These are phyloP conservation scores for Protaetia brevitarsis DNA, from an alignment of 1,140 invertebrate genomes.

Conservation along the genomic window DNA sequence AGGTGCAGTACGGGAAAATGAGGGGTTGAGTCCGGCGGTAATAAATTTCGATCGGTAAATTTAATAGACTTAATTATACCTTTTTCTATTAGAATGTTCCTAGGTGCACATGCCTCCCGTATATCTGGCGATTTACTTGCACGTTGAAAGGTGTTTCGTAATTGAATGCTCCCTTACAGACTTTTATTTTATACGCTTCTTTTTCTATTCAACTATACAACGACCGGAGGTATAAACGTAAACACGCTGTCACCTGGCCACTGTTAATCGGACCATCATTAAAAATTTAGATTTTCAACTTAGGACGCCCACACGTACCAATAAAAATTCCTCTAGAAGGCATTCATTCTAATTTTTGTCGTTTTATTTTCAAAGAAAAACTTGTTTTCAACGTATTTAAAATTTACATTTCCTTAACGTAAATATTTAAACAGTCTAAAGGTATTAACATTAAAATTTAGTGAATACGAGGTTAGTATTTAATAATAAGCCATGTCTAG, in stretches of 20 bases:
- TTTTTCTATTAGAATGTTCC: conserved; percentile 16
- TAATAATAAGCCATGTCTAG: too few relatives aligned
- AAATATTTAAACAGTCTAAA: conserved; percentile 10
- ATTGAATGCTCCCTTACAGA: conserved; percentile 11
- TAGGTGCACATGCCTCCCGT: not conserved
- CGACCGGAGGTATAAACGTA: not conserved
- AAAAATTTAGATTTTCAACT: conserved; percentile 14
- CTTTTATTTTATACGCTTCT: not conserved
- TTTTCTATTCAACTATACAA: not conserved
- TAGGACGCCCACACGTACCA: not conserved
- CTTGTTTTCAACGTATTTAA: conserved; percentile 11
- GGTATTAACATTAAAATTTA: too few relatives aligned
- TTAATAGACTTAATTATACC: conserved; percentile 12
- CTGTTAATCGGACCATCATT: conserved; percentile 12
- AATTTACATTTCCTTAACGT: not conserved
- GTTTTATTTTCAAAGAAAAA: not conserved
- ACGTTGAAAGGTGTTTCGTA: conserved; percentile 9
- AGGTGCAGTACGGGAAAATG: not conserved
- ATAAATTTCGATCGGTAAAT: conserved; percentile 11
- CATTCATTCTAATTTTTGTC: conserved; percentile 7
- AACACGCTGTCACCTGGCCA: conserved; percentile 11
- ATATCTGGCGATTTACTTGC: conserved; percentile 1
- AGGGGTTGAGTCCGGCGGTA: not conserved
- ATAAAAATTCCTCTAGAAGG: not conserved
- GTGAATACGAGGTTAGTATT: too few relatives aligned